These are phyloP conservation scores for Bradypus variegatus DNA, from an alignment of 2,797 vertebrate genomes.

Conservation along the genomic window DNA sequence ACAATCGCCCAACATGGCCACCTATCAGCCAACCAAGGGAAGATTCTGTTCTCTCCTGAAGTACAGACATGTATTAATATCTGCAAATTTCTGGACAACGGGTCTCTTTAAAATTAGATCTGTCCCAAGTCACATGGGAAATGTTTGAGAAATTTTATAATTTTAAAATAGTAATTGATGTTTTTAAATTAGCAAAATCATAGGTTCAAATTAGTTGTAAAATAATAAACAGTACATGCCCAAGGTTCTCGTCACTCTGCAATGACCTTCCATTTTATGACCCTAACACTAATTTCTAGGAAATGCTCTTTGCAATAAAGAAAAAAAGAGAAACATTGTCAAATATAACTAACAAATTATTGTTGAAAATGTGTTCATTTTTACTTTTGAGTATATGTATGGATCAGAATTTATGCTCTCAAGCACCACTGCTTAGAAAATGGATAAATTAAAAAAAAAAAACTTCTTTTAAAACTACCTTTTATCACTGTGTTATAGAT, in stretches of 20 bases:
- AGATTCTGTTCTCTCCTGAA: background rate
- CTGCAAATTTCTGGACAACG: background rate
- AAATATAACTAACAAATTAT: background rate
- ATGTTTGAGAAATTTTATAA: background rate
- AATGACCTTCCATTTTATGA: constrained; percentile 3
- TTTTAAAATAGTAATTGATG: background rate
- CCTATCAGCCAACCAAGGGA: background rate
- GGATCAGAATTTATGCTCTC: background rate
- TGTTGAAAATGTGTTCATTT: constrained; percentile 1
- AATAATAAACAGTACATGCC: background rate
- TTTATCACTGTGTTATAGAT: background rate
- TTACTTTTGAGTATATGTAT: background rate
- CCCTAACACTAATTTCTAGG: background rate
- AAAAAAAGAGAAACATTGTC: background rate
- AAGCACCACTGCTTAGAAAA: constrained; percentile 12
- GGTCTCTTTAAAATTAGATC: background rate
- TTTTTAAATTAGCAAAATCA: background rate
- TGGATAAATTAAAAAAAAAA: no score
- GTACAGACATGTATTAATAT: background rate
- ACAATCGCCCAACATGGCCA: background rate
- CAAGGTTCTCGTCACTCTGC: background rate
- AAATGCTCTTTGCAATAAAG: background rate
- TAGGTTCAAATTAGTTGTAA: background rate
- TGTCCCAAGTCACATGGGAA: background rate
- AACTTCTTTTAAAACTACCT: background rate